These are phyloP conservation scores for Heptranchias perlo DNA, from an alignment of 2,113 vertebrate species.

Conservation along the genomic window DNA sequence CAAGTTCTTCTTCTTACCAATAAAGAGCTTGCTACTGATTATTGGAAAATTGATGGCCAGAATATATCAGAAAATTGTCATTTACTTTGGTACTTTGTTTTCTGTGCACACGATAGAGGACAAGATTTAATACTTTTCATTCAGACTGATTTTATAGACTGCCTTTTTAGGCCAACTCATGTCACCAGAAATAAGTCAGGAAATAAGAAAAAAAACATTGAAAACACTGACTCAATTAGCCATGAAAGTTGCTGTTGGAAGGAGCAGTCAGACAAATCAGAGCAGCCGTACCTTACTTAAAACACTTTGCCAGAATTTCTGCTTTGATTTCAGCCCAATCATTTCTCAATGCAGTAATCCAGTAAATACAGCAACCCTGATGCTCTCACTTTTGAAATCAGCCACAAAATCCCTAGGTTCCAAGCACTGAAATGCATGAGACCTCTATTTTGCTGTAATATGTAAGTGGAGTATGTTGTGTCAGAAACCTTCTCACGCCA, in stretches of 20 bases:
- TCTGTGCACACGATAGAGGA: background rate
- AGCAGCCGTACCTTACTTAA: background rate
- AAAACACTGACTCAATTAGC: background rate
- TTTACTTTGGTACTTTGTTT: background rate
- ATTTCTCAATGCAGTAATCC: background rate
- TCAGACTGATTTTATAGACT: background rate
- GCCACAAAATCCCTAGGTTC: background rate
- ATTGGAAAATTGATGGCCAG: background rate
- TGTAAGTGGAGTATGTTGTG: background rate
- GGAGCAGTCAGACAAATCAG: background rate
- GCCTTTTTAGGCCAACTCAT: background rate
- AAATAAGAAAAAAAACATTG: background rate
- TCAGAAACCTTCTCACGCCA: conserved; percentile 1
- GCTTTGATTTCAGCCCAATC: background rate
- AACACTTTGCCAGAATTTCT: background rate
- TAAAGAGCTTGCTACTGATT: background rate
- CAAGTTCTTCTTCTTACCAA: background rate
- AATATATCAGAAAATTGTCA: background rate
- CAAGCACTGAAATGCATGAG: background rate
- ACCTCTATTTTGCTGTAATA: background rate
- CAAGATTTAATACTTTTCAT: background rate
- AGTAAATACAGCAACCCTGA: background rate
- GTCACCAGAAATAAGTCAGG: background rate
- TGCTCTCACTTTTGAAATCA: background rate
- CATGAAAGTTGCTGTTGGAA: background rate